phyloP scores from a whole-genome alignment of 2,888 invertebrate species.

The Idaea dimidiata region DNA sequence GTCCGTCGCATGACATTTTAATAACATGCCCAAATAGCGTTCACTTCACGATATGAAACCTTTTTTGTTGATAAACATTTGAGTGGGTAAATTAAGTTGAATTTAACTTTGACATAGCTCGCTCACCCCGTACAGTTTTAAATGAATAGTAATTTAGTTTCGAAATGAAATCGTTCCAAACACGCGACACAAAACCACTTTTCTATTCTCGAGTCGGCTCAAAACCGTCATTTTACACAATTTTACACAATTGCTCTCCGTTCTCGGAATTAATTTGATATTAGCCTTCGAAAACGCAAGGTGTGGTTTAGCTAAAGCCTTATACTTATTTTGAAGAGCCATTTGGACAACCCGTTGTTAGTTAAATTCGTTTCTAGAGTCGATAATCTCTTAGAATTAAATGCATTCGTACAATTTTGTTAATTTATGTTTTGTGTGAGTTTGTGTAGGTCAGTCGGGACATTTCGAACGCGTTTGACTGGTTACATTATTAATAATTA shows the following conservation, averaged over 20 bases:
- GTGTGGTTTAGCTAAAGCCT: slow-evolving; percentile 72
- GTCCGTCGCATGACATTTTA: slow-evolving; percentile 7
- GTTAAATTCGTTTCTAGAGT: slow-evolving; percentile 53
- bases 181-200: slow-evolving; percentile 80
- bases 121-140: slow-evolving; percentile 68
- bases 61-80: slow-evolving; percentile 25
- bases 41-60: slow-evolving; percentile 16
- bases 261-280: slow-evolving; percentile 80
- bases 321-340: slow-evolving; percentile 72
- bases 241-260: slow-evolving; percentile 78
- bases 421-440: slow-evolving; percentile 38
- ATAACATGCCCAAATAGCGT: slow-evolving; percentile 12
- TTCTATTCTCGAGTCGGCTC: slow-evolving; percentile 74
- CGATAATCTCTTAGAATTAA: slow-evolving; percentile 64
- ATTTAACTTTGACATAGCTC: slow-evolving; percentile 70
- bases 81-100: slow-evolving; percentile 55
- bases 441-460: slow-evolving; percentile 21
- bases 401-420: slow-evolving; percentile 52
- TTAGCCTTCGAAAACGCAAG: slow-evolving; percentile 79
- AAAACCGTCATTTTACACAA: slow-evolving; percentile 80
- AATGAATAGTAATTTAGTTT: slow-evolving; percentile 80
- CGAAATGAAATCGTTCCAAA: slow-evolving; percentile 77
- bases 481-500: slow-evolving; percentile 13
- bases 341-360: slow-evolving; percentile 72
- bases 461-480: slow-evolving; percentile 18